Conservation (phyloP, 2,888 invertebrate species). For the Lydus trimaculatus region DNA sequence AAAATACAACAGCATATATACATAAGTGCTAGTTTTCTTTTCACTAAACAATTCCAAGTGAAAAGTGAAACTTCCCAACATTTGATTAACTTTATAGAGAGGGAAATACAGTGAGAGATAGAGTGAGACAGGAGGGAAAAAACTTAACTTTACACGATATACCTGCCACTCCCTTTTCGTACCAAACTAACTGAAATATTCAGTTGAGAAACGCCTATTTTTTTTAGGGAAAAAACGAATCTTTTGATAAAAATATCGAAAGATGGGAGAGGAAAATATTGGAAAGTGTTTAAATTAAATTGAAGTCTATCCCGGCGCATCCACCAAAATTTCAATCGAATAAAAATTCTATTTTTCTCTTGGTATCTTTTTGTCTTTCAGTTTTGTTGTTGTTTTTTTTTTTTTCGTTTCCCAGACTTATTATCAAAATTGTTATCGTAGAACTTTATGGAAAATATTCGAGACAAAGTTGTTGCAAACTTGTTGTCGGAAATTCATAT, state of each 20-base stretch:
- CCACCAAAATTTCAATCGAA: neutral
- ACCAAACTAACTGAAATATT: neutral
- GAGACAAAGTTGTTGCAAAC: neutral
- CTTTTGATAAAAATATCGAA: neutral
- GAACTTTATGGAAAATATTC: neutral
- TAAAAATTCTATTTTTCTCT: neutral
- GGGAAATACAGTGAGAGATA: neutral
- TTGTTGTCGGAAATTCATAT: neutral
- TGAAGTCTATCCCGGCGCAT: neutral
- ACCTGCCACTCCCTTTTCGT: neutral
- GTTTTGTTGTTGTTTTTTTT: neutral
- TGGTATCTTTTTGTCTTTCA: neutral
- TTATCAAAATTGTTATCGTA: neutral
- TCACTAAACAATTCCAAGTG: neutral
- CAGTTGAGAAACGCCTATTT: neutral
- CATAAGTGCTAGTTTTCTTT: neutral
- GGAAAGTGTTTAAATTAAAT: slow-evolving; percentile 1
- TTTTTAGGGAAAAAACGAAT: neutral
- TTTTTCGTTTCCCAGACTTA: no score
- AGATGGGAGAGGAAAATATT: neutral
- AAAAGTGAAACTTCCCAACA: neutral
- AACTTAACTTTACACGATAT: neutral
- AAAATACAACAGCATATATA: neutral
- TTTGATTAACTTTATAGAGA: neutral
- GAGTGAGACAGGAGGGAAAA: neutral